These are phyloP conservation scores for Clarias magur DNA, from an alignment of 2,113 vertebrate genomes.

Conservation along the genomic window DNA sequence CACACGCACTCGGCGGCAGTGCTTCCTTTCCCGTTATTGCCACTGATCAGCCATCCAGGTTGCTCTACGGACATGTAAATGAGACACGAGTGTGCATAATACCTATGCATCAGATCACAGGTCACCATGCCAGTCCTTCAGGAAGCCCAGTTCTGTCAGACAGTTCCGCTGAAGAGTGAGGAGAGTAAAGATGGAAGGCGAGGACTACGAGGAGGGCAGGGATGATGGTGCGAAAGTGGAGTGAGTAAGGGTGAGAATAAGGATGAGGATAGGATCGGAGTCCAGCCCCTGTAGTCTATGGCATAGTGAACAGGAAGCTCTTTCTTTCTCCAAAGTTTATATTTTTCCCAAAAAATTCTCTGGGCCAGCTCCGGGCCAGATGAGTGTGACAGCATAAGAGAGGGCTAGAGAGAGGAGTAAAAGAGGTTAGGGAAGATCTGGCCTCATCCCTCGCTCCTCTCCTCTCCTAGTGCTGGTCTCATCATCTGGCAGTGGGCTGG, in stretches of 20 bases:
- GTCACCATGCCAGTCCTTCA: slow-evolving; percentile 7
- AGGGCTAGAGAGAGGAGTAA: slow-evolving; percentile 36
- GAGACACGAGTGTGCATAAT: slow-evolving; percentile 25
- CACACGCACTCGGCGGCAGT: background rate
- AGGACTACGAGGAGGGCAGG: slow-evolving; percentile 24
- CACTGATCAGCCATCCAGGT: slow-evolving; percentile 23
- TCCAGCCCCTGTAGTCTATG: slow-evolving; percentile 79
- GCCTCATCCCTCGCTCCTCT: slow-evolving; percentile 34
- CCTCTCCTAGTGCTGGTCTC: slow-evolving; percentile 62
- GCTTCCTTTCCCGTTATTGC: slow-evolving; percentile 1
- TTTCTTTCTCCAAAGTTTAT: slow-evolving; percentile 59
- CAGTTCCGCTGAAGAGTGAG: slow-evolving; percentile 60
- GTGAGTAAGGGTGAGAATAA: slow-evolving; percentile 27
- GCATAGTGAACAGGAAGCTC: slow-evolving; percentile 74
- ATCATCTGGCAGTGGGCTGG: slow-evolving; percentile 96
- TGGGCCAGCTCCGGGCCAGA: slow-evolving; percentile 71
- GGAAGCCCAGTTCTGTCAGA: slow-evolving; percentile 59
- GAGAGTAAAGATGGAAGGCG: slow-evolving; percentile 41
- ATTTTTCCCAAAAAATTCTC: slow-evolving; percentile 67
- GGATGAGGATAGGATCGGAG: slow-evolving; percentile 59
- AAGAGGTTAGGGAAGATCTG: slow-evolving; percentile 42
- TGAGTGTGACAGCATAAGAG: slow-evolving; percentile 61
- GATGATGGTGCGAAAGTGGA: slow-evolving; percentile 25
- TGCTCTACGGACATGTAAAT: slow-evolving; percentile 26
- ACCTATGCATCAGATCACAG: slow-evolving; percentile 21